These are phyloP conservation scores for Epinephelus moara DNA, from an alignment of 2,113 vertebrate genomes.

Conservation along the genomic window DNA sequence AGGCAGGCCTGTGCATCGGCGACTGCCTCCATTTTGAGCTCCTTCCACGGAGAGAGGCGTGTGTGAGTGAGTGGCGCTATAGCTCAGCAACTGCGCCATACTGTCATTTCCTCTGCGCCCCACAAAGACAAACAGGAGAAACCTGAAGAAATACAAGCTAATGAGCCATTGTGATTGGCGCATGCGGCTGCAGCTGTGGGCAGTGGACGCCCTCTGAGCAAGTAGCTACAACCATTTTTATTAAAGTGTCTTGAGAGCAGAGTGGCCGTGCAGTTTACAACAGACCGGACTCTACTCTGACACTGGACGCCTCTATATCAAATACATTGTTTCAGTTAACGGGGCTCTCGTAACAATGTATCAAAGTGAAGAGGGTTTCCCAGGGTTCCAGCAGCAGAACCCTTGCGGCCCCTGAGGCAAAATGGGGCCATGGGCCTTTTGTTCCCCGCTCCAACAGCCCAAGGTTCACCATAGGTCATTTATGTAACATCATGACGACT, in stretches of 20 bases:
- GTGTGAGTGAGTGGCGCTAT: conserved; percentile 13
- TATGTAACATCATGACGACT: conserved; percentile 55
- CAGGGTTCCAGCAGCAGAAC: not conserved
- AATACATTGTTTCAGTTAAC: not conserved
- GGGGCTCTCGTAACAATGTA: not conserved
- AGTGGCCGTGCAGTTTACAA: not conserved
- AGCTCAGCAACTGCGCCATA: conserved; percentile 40
- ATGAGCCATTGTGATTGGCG: not conserved
- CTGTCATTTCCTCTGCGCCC: conserved; percentile 13
- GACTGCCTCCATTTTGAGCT: conserved; percentile 72
- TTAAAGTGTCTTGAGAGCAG: not conserved
- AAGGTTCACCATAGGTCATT: conserved; percentile 56
- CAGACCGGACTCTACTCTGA: not conserved
- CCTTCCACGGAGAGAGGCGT: conserved; percentile 24
- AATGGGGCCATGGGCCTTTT: conserved; percentile 43
- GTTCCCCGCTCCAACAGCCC: conserved; percentile 10
- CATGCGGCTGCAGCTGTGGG: not conserved
- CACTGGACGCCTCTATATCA: not conserved
- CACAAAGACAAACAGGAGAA: too few species aligned
- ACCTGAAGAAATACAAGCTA: not conserved
- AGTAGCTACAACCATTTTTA: too few species aligned
- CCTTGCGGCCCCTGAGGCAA: conserved; percentile 24
- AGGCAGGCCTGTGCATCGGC: conserved; percentile 33
- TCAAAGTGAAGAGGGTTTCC: not conserved
- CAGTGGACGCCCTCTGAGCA: not conserved